These are phyloP conservation scores for Spicauda simplicius DNA, from an alignment of 2,888 invertebrate species.

Conservation along the genomic window DNA sequence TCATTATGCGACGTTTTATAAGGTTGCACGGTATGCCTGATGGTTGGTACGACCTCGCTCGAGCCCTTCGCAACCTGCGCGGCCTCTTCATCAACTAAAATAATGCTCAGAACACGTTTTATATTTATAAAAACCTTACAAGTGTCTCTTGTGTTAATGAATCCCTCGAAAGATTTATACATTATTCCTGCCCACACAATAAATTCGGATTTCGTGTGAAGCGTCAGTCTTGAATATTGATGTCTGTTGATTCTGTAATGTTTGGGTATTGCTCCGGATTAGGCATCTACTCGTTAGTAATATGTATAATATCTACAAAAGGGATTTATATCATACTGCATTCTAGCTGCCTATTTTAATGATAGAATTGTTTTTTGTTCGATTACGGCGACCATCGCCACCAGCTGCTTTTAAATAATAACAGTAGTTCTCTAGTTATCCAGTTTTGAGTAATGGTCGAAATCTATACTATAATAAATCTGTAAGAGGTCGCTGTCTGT, in stretches of 20 bases:
- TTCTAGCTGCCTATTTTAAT: no score
- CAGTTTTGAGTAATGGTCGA: no score
- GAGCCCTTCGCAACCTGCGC: slow-evolving; percentile 78
- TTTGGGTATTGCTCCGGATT: no score
- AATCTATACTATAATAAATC: no score
- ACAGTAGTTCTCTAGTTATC: no score
- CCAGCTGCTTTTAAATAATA: no score
- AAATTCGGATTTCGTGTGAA: neutral
- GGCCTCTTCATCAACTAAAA: slow-evolving; percentile 73
- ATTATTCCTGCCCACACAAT: slow-evolving; percentile 4
- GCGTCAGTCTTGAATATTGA: neutral
- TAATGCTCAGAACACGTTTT: slow-evolving; percentile 63
- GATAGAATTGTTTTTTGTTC: no score
- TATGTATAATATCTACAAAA: no score
- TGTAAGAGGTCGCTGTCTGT: no score
- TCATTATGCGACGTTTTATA: slow-evolving; percentile 15
- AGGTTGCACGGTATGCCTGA: slow-evolving; percentile 36
- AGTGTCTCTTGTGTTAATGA: slow-evolving; percentile 43
- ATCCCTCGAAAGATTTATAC: slow-evolving; percentile 26
- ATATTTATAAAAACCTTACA: slow-evolving; percentile 36
- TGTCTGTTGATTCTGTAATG: neutral
- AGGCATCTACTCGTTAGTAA: no score
- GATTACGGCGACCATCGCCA: neutral
- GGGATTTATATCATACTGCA: no score
- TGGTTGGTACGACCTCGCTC: slow-evolving; percentile 58